Evolutionary conservation across 2,113 vertebrate genomes (phyloP).

Genomic region (Scalopus aquaticus): DNA sequence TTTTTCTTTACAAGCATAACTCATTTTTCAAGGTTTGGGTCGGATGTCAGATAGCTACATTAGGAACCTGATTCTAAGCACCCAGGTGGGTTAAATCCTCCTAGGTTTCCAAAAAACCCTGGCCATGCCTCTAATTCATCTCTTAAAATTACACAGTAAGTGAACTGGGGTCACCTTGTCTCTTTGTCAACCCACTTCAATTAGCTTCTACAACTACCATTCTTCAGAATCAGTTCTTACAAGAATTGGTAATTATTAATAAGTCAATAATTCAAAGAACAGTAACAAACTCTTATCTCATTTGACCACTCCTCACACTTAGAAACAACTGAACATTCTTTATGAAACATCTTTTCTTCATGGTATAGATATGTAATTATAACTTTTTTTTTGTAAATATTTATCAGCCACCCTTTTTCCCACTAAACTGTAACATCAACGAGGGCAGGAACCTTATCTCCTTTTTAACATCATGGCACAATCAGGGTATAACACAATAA

Average conservation of each 20-base stretch:
- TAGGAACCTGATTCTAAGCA: background rate
- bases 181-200: background rate
- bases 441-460: background rate
- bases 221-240: background rate
- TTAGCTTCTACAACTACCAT: background rate
- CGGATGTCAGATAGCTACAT: background rate
- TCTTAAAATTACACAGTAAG: background rate
- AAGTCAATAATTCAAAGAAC: background rate
- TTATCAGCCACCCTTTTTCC: background rate
- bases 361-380: background rate
- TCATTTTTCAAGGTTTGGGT: background rate
- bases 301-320: background rate
- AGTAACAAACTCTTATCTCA: background rate
- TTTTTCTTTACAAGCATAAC: background rate
- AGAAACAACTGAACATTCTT: background rate
- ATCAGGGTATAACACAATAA: background rate
- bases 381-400: background rate
- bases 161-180: background rate
- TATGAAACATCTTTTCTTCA: background rate
- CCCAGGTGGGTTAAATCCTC: background rate
- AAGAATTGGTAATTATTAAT: background rate
- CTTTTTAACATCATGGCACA: background rate
- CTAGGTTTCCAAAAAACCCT: background rate
- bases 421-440: background rate
- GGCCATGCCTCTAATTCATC: background rate